Conservation (phyloP, 2,888 invertebrate species). For the Helobdella robusta region DNA sequence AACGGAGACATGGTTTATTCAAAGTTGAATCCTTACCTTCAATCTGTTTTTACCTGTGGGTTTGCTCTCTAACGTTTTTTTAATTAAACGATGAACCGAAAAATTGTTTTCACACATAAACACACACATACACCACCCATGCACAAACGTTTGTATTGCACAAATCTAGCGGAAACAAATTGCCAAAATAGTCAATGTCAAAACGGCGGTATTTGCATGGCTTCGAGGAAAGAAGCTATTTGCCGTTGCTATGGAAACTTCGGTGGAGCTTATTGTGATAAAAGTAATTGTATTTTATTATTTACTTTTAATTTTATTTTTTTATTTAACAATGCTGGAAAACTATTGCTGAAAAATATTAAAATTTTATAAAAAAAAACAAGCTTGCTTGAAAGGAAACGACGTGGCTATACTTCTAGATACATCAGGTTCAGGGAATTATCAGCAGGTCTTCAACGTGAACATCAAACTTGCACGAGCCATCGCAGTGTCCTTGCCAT, state of each 20-base stretch:
- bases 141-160: too few relatives aligned
- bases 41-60: too few relatives aligned
- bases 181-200: slow-evolving; percentile 17
- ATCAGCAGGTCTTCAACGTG: background rate
- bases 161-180: too few relatives aligned
- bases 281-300: slow-evolving; percentile 4
- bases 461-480: slow-evolving; percentile 7
- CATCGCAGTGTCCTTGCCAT: slow-evolving; percentile 14
- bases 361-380: too few relatives aligned
- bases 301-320: too few relatives aligned
- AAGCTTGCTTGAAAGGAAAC: background rate
- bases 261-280: slow-evolving; percentile 18
- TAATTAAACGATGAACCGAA: too few relatives aligned
- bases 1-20: too few relatives aligned
- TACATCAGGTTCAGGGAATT: slow-evolving; percentile 24
- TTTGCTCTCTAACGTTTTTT: too few relatives aligned
- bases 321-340: background rate
- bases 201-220: slow-evolving; percentile 22
- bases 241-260: slow-evolving; percentile 19
- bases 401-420: slow-evolving; percentile 23
- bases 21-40: too few relatives aligned
- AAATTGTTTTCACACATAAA: too few relatives aligned
- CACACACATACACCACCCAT: too few relatives aligned
- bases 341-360: too few relatives aligned
- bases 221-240: background rate